These are phyloP conservation scores for Parasteatoda lunata DNA, from an alignment of 2,888 invertebrate genomes.

Conservation along the genomic window DNA sequence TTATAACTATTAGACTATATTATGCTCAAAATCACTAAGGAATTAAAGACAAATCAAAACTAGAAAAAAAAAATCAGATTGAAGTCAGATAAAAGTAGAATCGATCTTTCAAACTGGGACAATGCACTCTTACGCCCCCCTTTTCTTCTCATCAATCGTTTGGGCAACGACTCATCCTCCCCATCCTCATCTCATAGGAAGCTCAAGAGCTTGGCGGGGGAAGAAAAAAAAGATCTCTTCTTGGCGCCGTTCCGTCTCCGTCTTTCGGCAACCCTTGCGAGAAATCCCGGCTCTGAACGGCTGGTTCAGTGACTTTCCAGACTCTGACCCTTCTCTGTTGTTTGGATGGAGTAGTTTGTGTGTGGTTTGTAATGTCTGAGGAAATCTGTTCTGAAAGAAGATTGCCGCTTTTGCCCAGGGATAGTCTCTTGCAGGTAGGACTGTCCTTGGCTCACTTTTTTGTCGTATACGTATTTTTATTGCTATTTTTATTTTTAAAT, in stretches of 20 bases:
- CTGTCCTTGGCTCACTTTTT: not conserved
- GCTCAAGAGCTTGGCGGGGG: conserved; percentile 24
- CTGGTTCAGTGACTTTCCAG: conserved; percentile 57
- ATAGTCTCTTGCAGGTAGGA: conserved; percentile 47
- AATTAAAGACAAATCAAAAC: too few species aligned
- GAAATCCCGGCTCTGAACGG: conserved; percentile 5
- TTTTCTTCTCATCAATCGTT: not conserved
- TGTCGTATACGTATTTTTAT: too few species aligned
- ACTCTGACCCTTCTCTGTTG: conserved; percentile 38
- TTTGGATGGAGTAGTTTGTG: not conserved
- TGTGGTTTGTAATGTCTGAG: conserved; percentile 37
- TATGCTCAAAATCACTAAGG: too few species aligned
- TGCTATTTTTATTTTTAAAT: too few species aligned
- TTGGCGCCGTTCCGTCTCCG: conserved; percentile 29
- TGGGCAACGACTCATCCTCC: too few species aligned
- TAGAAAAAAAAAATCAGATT: too few species aligned
- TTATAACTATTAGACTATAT: too few species aligned
- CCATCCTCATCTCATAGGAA: not conserved
- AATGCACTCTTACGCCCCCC: too few species aligned
- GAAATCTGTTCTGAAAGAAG: conserved; percentile 57
- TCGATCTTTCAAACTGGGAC: too few species aligned
- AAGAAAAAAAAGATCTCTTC: too few species aligned
- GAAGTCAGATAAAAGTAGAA: too few species aligned
- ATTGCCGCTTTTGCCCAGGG: conserved; percentile 54
- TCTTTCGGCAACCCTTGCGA: conserved; percentile 29